A percentile compares a stretch with the other conserved stretches of the same genome.
Conservation (phyloP, 2,113 vertebrate species). For the Phocoena sinus region DNA sequence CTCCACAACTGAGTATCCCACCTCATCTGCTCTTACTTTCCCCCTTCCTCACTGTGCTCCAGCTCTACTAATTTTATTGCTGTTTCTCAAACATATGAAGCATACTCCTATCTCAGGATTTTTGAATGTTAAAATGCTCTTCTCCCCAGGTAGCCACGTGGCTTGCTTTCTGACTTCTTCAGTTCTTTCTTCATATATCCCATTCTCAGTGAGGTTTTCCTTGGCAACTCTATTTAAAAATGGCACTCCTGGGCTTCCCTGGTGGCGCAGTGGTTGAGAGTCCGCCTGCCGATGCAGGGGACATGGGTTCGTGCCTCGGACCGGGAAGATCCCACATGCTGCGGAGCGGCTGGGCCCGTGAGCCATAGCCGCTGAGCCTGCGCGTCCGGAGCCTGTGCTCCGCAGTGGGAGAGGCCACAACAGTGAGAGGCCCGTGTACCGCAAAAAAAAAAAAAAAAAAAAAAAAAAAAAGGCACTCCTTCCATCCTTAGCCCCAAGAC, state of each 20-base stretch:
- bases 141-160: not conserved
- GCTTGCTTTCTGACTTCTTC: not conserved
- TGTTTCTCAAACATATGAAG: not conserved
- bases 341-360: no score
- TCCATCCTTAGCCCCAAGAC: not conserved
- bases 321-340: no score
- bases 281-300: no score
- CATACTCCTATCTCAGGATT: not conserved
- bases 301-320: no score
- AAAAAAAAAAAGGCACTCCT: not conserved
- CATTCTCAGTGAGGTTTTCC: not conserved
- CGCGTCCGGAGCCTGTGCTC: no score
- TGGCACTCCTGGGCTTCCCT: not conserved
- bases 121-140: slow-evolving; percentile 10
- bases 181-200: not conserved
- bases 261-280: no score
- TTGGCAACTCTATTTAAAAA: not conserved
- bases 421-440: no score
- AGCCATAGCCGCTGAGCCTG: no score
- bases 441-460: no score
- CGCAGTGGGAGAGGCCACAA: no score
- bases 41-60: not conserved
- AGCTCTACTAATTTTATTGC: not conserved
- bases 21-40: not conserved
- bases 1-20: not conserved